Evolutionary conservation across 2,797 vertebrate genomes (phyloP), one percentile per base, ranked within the genome.

Genomic region (Sphenopsis melanotis): DNA sequence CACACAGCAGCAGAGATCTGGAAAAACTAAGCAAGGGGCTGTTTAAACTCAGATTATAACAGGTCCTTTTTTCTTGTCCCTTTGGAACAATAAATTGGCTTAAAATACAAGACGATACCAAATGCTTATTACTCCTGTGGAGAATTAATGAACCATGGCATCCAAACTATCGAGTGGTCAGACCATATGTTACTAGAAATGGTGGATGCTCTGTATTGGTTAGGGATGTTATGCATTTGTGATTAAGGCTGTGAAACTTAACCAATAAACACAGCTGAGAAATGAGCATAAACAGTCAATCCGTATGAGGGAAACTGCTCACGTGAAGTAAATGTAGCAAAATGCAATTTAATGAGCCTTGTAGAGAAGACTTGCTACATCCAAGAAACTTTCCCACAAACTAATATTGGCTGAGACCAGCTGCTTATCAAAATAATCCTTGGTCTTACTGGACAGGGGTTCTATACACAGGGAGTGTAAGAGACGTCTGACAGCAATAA

Each of bases 91-190:
- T 96, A 97, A 97, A 97, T 96, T 96, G 97, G 84, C 77, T 96
- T 95, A 94, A 97, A 94, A 97, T 95, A 97, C 83, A 97, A 95
- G 95, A 97, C 93, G 97, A 97, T 97, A 90, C 90, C 93, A 94
- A 95, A 96, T 92, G 95, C 91, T 95, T 97, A 96, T 93, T 97
- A 88, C 87, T 97, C 97, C 95, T 93, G 82, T 91, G 93, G 96
- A 96, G 97, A 97, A 97, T 97, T 97, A 98, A 97, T 97, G 97
- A 97, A 91, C 93, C 96, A 93, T 97, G 96, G 95, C 96, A 98
- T 97, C 84, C 92, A 94, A 96, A 95, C 83, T 92, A 95, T 86
- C 14, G 15, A 96, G 97, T 91, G 90, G 96, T 96, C 90, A 93
- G 87, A 91, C 95, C 91, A 94, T 91, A 94, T 96, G 97, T 95